Evolutionary conservation across 2,888 invertebrate genomes (phyloP), one percentile per base, ranked within the genome.

Genomic region (Papilio protenor): DNA sequence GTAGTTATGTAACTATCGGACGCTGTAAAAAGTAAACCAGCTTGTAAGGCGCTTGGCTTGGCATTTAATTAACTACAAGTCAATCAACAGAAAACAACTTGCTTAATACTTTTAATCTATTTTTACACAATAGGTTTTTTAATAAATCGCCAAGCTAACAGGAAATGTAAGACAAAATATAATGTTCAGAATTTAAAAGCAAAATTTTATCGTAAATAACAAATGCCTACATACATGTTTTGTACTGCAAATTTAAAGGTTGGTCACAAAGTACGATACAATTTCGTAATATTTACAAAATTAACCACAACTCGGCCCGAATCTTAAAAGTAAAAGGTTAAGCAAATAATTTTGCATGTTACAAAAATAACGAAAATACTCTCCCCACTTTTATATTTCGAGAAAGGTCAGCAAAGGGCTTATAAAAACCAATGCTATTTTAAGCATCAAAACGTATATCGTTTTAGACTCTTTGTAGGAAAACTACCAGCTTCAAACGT

Each of bases 21-120:
- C 75, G 52, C 49, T 75, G 75, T 66, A 75, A 75, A 74, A 55
- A 75, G 52, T 52, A 47, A 40, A 66, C 33, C 6, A 33, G 49
- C 21, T 64, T 66, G 75, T 49, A 75, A 66, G 52, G 66, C 61
- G 52, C 52, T 49, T 66, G 33, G 75, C 52, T 75, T 75, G 66
- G 52, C 75, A 66, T 75, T 61, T 66, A 66, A 66, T 75, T 75
- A 75, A 75, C 49, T 75, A 75, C 75, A 52, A 75, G 66, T 75
- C 75, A 75, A 75, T 75, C 47, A 55, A 52, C 14, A 64, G 49
- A 14, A 64, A 16, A 27, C 57, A 69, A 45, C n/a, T 45, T 69
- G 66, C 14, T 45, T 12, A 69, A 69, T 14, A 33, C 66, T 69
- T 69, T 69, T 21, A 12, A 21, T 69, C 21, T 21, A 69, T 69